Percentiles rank a stretch among this genome's conserved stretches.
phyloP scores from a whole-genome alignment of 2,113 vertebrate species.

The Hemichromis elongatus region DNA sequence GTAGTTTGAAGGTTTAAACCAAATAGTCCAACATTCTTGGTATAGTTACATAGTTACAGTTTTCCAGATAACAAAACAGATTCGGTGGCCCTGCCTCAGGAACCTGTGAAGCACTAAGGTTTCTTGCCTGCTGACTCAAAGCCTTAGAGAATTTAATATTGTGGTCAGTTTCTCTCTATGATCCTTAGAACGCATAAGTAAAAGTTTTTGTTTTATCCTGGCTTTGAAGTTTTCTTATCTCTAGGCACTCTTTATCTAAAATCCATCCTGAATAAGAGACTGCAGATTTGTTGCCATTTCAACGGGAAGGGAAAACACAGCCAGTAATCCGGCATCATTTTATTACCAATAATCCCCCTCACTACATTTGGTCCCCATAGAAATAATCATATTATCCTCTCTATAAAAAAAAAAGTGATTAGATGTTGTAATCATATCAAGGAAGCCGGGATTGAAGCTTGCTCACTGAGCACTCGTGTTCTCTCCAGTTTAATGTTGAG shows the following conservation, averaged over 20 bases:
- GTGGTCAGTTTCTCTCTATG: background rate
- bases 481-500: slow-evolving; percentile 2
- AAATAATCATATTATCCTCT: slow-evolving; percentile 22
- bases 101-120: background rate
- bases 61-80: background rate
- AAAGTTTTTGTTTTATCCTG: background rate
- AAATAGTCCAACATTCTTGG: background rate
- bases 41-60: background rate
- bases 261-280: background rate
- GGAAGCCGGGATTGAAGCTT: background rate
- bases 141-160: background rate
- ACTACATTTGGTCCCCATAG: background rate
- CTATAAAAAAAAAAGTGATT: background rate
- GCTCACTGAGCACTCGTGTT: background rate
- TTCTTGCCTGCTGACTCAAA: background rate
- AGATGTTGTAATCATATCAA: slow-evolving; percentile 9
- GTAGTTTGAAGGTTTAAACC: background rate
- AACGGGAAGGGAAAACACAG: background rate
- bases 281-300: background rate
- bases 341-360: background rate
- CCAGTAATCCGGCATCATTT: background rate
- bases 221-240: background rate
- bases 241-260: background rate
- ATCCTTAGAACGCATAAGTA: background rate
- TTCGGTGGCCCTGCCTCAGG: background rate